Evolutionary conservation across 2,113 vertebrate genomes (phyloP), one percentile per base, ranked within the genome.

Genomic region (Probosciger aterrimus): DNA sequence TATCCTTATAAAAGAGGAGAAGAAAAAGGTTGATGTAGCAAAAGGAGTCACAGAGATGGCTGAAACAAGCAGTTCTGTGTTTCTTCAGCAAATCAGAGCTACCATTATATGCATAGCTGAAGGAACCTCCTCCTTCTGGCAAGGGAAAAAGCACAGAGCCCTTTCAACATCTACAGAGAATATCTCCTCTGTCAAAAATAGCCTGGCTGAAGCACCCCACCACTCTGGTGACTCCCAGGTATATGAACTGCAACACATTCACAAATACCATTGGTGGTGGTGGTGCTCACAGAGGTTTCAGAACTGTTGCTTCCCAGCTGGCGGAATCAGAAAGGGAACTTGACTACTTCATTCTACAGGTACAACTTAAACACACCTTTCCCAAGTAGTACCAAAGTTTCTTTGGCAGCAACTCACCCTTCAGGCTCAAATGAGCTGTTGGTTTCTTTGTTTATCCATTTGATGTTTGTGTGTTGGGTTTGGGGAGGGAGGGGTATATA

Each of bases 401-500:
- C 33, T 88, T 63, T 18, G 33, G 23, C 20, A 83, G 9, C 27
- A 67, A 7, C 35, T 86, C 27, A 43, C 8, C 22, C 14, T 69
- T 77, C 16, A 35, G 18, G 35, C 67, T 64, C 33, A 57, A 57
- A 80, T 2, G 5, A 69, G 18, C 15, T 31, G 3, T 43, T 86
- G 22, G 22, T 53, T 79, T 63, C 39, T 70, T 57, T 71, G 15
- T 31, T 85, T 47, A 18, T 80, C 28, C 47, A 16, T 50, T 68
- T 33, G 20, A 60, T 7, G 4, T 11, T 39, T 69, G 24, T 39
- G 9, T 53, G 28, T 22, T 49, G 57, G 12, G 33, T 52, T 70
- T 80, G 49, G 22, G 9, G 5, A 2, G 2, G 1, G 10, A 9
- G 4, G 8, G 6, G 9, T 37, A 33, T 20, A 3, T 6, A 16